Conservation (phyloP, 2,888 invertebrate species). For the Parasteatoda lunata region DNA sequence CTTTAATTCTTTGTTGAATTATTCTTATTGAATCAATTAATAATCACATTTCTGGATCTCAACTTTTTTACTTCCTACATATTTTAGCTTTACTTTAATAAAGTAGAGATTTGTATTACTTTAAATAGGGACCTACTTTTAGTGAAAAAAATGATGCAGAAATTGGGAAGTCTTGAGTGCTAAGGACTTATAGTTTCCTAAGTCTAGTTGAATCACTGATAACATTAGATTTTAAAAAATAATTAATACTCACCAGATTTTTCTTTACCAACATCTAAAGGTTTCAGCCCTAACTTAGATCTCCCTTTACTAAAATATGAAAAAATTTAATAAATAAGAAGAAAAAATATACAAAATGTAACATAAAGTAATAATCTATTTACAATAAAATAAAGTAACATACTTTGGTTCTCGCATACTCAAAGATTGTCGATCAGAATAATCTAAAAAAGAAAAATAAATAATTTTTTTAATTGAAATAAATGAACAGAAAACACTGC, state of each 20-base stretch:
- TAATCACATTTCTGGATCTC: too few species aligned
- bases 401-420: slow-evolving; percentile 44
- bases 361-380: neutral
- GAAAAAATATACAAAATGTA: neutral
- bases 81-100: too few species aligned
- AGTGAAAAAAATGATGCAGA: too few species aligned
- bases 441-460: slow-evolving; percentile 11
- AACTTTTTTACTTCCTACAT: too few species aligned
- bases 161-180: too few species aligned
- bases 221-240: neutral
- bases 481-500: too few species aligned
- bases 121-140: too few species aligned
- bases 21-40: too few species aligned
- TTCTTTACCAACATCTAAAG: slow-evolving; percentile 80
- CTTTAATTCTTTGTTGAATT: too few species aligned
- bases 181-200: too few species aligned
- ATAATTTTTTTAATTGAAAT: neutral
- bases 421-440: slow-evolving; percentile 7
- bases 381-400: neutral
- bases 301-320: slow-evolving; percentile 86
- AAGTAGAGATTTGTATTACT: too few species aligned
- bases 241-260: slow-evolving; percentile 33
- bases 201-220: too few species aligned
- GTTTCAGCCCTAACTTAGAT: slow-evolving; percentile 93
- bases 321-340: neutral